Base-by-base conservation (phyloP, 2,797 vertebrate genomes). In the Sebastiscus albofasciatus region DNA sequence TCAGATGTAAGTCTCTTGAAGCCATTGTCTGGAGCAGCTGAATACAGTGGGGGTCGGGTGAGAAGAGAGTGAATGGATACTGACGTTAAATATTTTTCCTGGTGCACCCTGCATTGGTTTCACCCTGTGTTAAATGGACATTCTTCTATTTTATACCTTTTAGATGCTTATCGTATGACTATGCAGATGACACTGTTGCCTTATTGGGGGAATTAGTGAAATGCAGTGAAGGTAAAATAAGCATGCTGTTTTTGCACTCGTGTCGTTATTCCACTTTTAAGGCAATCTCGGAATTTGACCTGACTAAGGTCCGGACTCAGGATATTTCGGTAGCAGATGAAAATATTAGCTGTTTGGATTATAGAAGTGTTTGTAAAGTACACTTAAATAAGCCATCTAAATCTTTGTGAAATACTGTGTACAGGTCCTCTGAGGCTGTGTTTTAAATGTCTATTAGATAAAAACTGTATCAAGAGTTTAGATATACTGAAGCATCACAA, bases 141-240 rank as follows among this genome's bases (percentile, higher is more conserved):
- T 65, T 75, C 33, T 74, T 85, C 29, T 67, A 24, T 73, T 88
- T 84, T 85, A 61, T 83, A 87, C 52, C 36, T 61, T 86, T 80
- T 77, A 81, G 68, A 88, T 91, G 91, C 87, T 92, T 85, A 78
- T 88, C 92, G 89, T 90, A 90, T 91, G 94, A 93, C 92, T 94
- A 93, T 93, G 93, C 93, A 93, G 89, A 87, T 54, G 31, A 91
- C 84, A 90, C 67, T 80, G 62, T 92, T 92, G 93, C 93, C 92
- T 95, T 95, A 91, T 68, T 71, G 69, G 77, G 59, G 74, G 72
- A 82, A 71, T 73, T 68, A 69, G 72, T 87, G 67, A 87, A 85
- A 72, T 74, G 79, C 62, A 81, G 58, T 67, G 60, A 78, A 56
- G 33, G 80, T 82, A 59, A 85, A 82, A 74, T 77, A 78, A 87